Percentiles rank a stretch among this genome's conserved stretches.
Evolutionary conservation across 2,888 invertebrate species (phyloP).

Genomic region (Diplazon laetatorius): DNA sequence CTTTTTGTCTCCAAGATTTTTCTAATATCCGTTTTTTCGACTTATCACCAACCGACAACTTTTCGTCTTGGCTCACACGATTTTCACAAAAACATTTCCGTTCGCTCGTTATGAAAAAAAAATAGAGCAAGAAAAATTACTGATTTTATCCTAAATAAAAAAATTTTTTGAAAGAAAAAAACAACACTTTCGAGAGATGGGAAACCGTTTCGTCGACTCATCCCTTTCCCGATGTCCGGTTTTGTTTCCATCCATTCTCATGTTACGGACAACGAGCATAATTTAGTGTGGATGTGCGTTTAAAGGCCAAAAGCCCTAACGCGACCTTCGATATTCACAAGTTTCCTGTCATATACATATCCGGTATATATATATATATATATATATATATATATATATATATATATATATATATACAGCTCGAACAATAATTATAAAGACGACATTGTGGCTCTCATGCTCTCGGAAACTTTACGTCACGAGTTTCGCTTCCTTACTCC

Average conservation of each 20-base stretch:
- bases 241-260: too few species aligned
- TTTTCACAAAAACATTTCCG: constrained; percentile 41
- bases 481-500: too few species aligned
- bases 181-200: constrained; percentile 11
- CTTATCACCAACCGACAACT: constrained; percentile 15
- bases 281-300: constrained; percentile 54
- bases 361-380: too few species aligned
- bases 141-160: constrained; percentile 20
- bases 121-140: constrained; percentile 54
- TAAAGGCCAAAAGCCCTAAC: constrained; percentile 55
- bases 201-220: constrained; percentile 31
- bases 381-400: too few species aligned
- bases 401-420: too few species aligned
- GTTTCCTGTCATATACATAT: constrained; percentile 18
- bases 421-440: too few species aligned
- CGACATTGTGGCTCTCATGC: too few species aligned
- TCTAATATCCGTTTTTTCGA: constrained; percentile 34
- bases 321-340: constrained; percentile 40
- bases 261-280: constrained; percentile 19
- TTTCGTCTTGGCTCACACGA: constrained; percentile 22
- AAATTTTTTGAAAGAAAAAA: background rate
- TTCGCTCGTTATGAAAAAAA: constrained; percentile 17
- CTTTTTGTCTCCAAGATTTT: constrained; percentile 19
- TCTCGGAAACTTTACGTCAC: too few species aligned
- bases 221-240: constrained; percentile 29